Evolutionary conservation across 2,797 vertebrate genomes (phyloP), one percentile per base, ranked within the genome.

Genomic region (Coregonus sp.): DNA sequence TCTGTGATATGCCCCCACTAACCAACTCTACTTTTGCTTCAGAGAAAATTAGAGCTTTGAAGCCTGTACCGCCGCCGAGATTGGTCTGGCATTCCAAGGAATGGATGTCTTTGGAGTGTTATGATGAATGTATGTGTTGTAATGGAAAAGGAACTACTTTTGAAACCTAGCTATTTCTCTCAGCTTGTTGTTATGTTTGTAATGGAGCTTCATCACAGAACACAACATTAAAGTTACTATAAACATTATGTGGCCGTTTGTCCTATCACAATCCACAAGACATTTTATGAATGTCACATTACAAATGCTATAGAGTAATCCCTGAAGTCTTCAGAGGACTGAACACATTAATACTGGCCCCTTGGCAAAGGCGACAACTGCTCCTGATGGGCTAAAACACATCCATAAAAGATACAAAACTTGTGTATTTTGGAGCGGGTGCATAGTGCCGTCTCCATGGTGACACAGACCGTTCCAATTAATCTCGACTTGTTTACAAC

Each of bases 131-230:
- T 1, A 25, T 6, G 31, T 67, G 31, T 15, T 16, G 0, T 33
- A 15, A 67, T 33, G 65, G 31, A 35, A 33, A 16, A 15, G 5
- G 2, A 18, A 67, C 15, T 29, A 35, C 5, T 33, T 18, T 67
- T 67, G 1, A 4, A 12, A 63, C 9, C 11, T 63, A 25, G 20
- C 59, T 25, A 11, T 63, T 20, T 63, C 7, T 25, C 54, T 56
- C 54, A 56, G 15, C 54, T n/a, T 16, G 54, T 56, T 56, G 54
- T 56, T 66, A 56, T 56, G 56, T 59, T 59, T 61, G n/a, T 63
- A 5, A 63, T 63, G 54, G 18, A 15, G 14, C 54, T 6, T 29
- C 9, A 5, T 20, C 61, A 63, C 18, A 29, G 61, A 25, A 63
- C 16, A 1, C 6, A 4, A 16, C 52, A 56, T 56, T 47, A 11